These are phyloP conservation scores for Limnodromus scolopaceus DNA, from an alignment of 2,797 vertebrate species.

Conservation along the genomic window DNA sequence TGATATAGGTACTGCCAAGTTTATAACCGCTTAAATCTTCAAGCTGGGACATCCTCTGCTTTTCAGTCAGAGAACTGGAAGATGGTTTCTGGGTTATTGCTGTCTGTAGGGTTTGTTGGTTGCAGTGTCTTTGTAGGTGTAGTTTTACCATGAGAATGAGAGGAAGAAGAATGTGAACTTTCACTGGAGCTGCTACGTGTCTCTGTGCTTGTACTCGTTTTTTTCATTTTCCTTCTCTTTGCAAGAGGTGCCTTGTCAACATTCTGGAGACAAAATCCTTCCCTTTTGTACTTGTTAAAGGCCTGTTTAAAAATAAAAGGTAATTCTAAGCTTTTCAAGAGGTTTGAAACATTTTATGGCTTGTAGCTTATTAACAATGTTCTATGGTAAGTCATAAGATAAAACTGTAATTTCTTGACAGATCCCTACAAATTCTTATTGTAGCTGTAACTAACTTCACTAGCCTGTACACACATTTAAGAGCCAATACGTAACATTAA, in stretches of 20 bases:
- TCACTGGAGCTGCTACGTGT: conserved; percentile 98
- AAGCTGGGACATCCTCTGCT: conserved; percentile 54
- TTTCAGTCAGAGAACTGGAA: conserved; percentile 90
- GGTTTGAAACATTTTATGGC: neutral
- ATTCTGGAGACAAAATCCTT: conserved; percentile 98
- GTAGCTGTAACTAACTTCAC: neutral
- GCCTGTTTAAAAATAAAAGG: conserved; percentile 80
- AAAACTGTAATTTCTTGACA: neutral
- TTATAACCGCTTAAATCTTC: conserved; percentile 1
- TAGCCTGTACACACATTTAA: neutral
- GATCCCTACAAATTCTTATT: neutral
- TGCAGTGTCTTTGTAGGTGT: conserved; percentile 80
- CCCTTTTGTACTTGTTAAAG: conserved; percentile 98
- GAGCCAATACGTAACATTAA: neutral
- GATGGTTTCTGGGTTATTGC: conserved; percentile 80
- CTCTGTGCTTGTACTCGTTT: conserved; percentile 97
- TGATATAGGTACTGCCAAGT: neutral
- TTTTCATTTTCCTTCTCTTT: conserved; percentile 98
- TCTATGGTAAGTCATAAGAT: neutral
- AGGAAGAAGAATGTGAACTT: conserved; percentile 95
- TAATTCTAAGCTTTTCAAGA: conserved; percentile 9
- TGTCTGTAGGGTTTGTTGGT: conserved; percentile 75
- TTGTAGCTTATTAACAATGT: neutral
- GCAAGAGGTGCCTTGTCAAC: conserved; percentile 98
- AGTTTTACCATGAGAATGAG: conserved; percentile 92